Evolutionary conservation across 2,888 invertebrate species (phyloP), one percentile per base, ranked within the genome.

Genomic region (Drosophila cognata): DNA sequence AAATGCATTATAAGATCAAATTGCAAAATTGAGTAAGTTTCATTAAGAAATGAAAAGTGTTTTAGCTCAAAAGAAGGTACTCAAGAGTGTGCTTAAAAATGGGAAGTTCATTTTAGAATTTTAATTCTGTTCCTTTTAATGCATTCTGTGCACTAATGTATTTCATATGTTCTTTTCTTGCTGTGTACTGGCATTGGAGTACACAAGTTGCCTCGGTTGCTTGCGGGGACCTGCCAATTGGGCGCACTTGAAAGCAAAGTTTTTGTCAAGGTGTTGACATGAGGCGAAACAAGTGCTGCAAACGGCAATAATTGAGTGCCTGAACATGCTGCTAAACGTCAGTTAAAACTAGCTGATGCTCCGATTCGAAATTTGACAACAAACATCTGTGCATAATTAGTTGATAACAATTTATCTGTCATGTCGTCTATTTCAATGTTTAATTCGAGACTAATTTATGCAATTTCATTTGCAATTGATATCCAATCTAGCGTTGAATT

Each of bases 251-350:
- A 74, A 63, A 77, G 68, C 52, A 69, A 77, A 71, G 69, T 81
- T 74, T 87, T 76, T 72, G 77, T 79, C 81, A 79, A 81, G 68
- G 73, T 88, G 77, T 83, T 79, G 81, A 88, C 74, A 87, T 69
- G 70, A 71, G 48, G 29, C 53, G 28, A 28, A 21, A 7, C 28
- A 65, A 65, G 21, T 61, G 16, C 58, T 48, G 25, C 55, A 59
- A 75, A 59, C 50, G 18, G 28, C 33, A 68, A 74, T 74, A 48
- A 74, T 75, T 75, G 66, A 59, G 36, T 43, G 10, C 62, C 52
- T 36, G 29, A 35, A 62, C 4, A 43, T 21, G 43, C 43, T 43
- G 43, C 36, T 35, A 7, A 43, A 50, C 16, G 36, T 36, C 41
- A 50, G 13, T 29, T 29, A 41, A 29, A 29, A 13, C 38, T 21